These are phyloP conservation scores for Allobates femoralis DNA, from an alignment of 2,797 vertebrate genomes.

Conservation along the genomic window DNA sequence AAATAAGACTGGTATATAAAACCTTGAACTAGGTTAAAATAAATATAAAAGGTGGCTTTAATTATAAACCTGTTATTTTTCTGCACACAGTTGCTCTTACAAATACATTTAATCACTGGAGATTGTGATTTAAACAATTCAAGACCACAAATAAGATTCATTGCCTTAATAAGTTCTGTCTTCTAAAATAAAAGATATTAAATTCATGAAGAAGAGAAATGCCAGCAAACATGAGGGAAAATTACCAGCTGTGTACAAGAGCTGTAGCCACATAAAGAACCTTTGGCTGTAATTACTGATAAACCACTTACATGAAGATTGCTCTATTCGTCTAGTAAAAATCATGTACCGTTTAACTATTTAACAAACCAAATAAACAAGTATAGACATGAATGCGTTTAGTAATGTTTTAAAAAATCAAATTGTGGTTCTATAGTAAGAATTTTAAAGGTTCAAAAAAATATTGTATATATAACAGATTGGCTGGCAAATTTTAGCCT, in stretches of 20 bases:
- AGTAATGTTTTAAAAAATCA: not conserved
- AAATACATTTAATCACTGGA: not conserved
- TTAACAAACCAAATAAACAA: conserved; percentile 13
- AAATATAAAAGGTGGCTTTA: not conserved
- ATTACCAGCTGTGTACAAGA: conserved; percentile 58
- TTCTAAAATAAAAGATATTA: conserved; percentile 26
- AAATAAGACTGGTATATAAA: too few species aligned
- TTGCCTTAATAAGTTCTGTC: conserved; percentile 51
- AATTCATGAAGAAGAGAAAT: conserved; percentile 35
- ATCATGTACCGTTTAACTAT: conserved; percentile 15
- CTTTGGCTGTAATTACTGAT: conserved; percentile 54
- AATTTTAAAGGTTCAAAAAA: not conserved
- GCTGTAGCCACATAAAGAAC: conserved; percentile 45
- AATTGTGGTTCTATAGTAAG: not conserved
- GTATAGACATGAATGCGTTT: not conserved
- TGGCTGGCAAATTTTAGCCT: too few species aligned
- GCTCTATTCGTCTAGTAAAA: conserved; percentile 20
- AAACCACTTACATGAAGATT: conserved; percentile 46
- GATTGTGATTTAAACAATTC: conserved; percentile 10
- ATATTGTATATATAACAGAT: too few species aligned
- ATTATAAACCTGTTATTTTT: not conserved
- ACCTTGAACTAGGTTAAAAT: too few species aligned
- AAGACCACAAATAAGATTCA: conserved; percentile 26
- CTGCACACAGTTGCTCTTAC: not conserved
- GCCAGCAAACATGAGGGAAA: conserved; percentile 55